Percentiles rank a stretch among this genome's conserved stretches.
phyloP scores from a whole-genome alignment of 2,888 invertebrate species.

The Xylota sylvarum region DNA sequence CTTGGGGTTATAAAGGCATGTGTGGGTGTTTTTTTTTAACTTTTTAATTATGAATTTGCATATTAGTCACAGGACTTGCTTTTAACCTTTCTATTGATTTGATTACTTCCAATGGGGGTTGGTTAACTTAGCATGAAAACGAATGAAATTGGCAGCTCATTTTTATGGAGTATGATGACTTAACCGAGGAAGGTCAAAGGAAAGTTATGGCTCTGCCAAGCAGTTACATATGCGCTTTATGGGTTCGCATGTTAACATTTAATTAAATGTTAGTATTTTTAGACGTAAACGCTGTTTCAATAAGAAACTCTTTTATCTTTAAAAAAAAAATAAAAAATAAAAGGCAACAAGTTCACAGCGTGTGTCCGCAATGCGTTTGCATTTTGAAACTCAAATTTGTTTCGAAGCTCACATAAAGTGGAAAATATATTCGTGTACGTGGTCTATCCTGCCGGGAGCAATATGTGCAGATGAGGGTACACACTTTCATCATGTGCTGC shows the following conservation, averaged over 20 bases:
- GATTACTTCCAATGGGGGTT: neutral
- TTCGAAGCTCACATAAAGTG: constrained; percentile 2
- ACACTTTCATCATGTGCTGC: constrained; percentile 18
- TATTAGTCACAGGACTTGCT: neutral
- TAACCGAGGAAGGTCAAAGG: neutral
- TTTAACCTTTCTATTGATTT: neutral
- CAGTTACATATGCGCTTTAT: neutral
- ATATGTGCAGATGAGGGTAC: neutral
- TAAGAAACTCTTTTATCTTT: neutral
- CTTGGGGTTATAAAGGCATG: neutral
- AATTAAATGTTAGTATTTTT: neutral
- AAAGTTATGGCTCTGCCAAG: neutral
- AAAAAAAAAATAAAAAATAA: neutral
- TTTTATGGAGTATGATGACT: neutral
- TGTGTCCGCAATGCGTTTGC: constrained; percentile 3
- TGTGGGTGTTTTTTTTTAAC: neutral
- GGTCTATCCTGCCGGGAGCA: neutral
- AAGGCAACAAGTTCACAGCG: neutral
- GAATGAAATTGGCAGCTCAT: too few relatives aligned
- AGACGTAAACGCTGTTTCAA: neutral
- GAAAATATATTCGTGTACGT: constrained; percentile 11
- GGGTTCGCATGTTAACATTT: neutral
- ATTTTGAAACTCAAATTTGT: constrained; percentile 16
- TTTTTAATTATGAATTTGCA: constrained; percentile 20
- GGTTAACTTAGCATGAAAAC: too few relatives aligned